Percentiles rank a stretch among this genome's conserved stretches.
Evolutionary conservation across 2,888 invertebrate species (phyloP).

Genomic region (Bembecia ichneumoniformis): DNA sequence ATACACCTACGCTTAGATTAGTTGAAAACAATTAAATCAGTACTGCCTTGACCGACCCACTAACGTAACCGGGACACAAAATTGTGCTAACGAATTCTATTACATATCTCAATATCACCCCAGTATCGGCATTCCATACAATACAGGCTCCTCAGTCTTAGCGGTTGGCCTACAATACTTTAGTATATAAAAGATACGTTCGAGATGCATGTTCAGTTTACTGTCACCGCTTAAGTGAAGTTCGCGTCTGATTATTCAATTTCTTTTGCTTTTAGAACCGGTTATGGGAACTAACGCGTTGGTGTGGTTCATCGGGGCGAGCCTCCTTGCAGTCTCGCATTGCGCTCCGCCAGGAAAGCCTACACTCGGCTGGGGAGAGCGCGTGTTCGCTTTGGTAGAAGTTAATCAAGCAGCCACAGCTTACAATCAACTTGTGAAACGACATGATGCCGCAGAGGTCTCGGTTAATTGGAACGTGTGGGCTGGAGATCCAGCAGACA

Average conservation of each 20-base stretch:
- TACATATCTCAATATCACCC: slow-evolving; percentile 52
- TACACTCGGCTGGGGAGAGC: slow-evolving; percentile 60
- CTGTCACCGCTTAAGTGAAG: slow-evolving; percentile 41
- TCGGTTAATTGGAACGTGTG: slow-evolving; percentile 64
- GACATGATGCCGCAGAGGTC: slow-evolving; percentile 54
- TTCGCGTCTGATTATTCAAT: slow-evolving; percentile 22
- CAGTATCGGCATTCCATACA: slow-evolving; percentile 35
- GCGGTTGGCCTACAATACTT: slow-evolving; percentile 67
- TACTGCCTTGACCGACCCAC: slow-evolving; percentile 58
- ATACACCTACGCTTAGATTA: no score
- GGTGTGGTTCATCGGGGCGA: slow-evolving; percentile 37
- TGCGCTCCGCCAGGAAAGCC: slow-evolving; percentile 58
- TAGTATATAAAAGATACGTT: slow-evolving; percentile 60
- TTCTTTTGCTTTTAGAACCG: slow-evolving; percentile 48
- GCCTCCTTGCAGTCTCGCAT: slow-evolving; percentile 28
- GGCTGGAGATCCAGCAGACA: slow-evolving; percentile 56
- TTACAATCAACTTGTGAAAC: slow-evolving; percentile 59
- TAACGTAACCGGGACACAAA: slow-evolving; percentile 52
- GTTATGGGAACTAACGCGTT: slow-evolving; percentile 44
- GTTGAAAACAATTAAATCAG: slow-evolving; percentile 32
- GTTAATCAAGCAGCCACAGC: slow-evolving; percentile 66
- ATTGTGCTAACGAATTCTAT: slow-evolving; percentile 62
- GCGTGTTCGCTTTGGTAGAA: slow-evolving; percentile 60
- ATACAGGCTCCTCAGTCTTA: slow-evolving; percentile 50
- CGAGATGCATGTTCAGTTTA: slow-evolving; percentile 48